These are phyloP conservation scores for Drosophila grimshawi DNA, from an alignment of 1,140 invertebrate species.

Conservation along the genomic window DNA sequence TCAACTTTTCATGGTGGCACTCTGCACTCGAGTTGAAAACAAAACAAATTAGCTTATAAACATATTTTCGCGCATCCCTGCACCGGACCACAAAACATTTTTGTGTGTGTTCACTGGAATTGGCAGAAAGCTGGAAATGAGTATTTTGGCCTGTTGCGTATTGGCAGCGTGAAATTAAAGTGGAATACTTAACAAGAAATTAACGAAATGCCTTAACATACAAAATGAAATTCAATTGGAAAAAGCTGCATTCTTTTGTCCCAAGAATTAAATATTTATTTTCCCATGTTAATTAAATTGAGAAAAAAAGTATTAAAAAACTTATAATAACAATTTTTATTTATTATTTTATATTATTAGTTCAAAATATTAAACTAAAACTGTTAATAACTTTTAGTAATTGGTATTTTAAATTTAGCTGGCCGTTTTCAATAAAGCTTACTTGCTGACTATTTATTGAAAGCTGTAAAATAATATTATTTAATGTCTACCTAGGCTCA, in stretches of 20 bases:
- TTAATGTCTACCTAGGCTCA: not conserved
- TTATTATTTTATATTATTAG: no score
- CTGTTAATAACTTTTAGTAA: no score
- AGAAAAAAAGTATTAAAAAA: no score
- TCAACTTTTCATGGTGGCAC: conserved; percentile 38
- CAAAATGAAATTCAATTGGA: not conserved
- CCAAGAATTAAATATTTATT: no score
- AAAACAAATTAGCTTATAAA: conserved; percentile 58
- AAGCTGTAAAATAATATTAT: conserved; percentile 1
- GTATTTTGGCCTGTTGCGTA: not conserved
- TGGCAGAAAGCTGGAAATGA: not conserved
- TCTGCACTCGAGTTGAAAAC: conserved; percentile 18
- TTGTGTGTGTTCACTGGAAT: not conserved
- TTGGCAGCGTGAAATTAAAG: not conserved
- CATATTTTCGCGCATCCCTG: conserved; percentile 52
- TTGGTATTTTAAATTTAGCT: no score
- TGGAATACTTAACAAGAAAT: not conserved
- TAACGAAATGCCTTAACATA: not conserved
- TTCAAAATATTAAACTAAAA: no score
- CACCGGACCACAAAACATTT: conserved; percentile 30
- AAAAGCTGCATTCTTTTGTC: no score
- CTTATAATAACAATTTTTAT: no score
- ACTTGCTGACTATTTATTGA: not conserved
- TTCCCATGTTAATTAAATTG: no score
- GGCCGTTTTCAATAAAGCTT: not conserved